phyloP scores from a whole-genome alignment of 2,888 invertebrate genomes.

The Tanypteryx hageni region DNA sequence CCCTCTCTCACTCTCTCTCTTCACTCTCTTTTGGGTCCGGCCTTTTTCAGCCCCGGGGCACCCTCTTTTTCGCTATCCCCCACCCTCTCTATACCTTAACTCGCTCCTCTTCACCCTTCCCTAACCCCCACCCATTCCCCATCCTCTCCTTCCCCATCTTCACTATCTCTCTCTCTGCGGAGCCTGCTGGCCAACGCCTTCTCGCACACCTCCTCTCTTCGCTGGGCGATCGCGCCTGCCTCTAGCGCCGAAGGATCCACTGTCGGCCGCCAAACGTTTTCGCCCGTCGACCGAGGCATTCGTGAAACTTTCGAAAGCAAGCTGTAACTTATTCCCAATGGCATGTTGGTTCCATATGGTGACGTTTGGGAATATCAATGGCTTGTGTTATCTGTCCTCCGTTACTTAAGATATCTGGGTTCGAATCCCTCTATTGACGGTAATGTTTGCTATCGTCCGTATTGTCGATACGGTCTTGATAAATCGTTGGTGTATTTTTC shows the following conservation, averaged over 20 bases:
- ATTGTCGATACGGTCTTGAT: too few relatives aligned
- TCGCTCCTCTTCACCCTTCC: not conserved
- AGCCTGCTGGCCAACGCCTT: conserved; percentile 10
- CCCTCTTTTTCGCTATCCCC: not conserved
- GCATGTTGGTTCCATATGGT: too few relatives aligned
- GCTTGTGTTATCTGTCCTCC: too few relatives aligned
- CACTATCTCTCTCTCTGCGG: conserved; percentile 37
- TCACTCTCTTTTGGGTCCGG: conserved; percentile 49
- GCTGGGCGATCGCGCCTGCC: conserved; percentile 63
- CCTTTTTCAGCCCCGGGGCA: conserved; percentile 38
- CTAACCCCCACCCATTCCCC: not conserved
- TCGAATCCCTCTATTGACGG: too few relatives aligned
- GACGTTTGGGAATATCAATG: too few relatives aligned
- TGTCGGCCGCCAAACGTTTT: not conserved
- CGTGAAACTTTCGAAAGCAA: too few relatives aligned
- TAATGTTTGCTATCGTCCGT: too few relatives aligned
- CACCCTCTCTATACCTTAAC: not conserved
- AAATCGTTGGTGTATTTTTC: too few relatives aligned
- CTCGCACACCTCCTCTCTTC: not conserved
- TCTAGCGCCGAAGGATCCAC: conserved; percentile 49
- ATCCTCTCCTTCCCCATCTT: not conserved
- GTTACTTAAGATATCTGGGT: too few relatives aligned
- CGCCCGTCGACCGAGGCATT: not conserved
- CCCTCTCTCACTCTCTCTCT: conserved; percentile 6
- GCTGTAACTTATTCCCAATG: too few relatives aligned